Evolutionary conservation across 2,113 vertebrate genomes (phyloP).

Genomic region (Chloebia gouldiae): DNA sequence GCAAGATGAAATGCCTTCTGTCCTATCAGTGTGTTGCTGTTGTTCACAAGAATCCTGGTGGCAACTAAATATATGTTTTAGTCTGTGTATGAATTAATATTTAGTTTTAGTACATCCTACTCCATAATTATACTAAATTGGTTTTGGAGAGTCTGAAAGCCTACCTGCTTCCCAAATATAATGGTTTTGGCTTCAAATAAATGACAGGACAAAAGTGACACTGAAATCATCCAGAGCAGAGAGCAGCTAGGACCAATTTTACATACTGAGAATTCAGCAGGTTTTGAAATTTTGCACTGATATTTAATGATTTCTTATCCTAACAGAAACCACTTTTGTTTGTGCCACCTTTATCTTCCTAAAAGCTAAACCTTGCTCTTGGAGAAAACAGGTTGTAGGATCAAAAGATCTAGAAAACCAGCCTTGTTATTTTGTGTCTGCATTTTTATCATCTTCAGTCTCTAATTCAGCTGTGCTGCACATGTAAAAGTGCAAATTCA

Average conservation of each 20-base stretch:
- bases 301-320: neutral
- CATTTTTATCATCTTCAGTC: neutral
- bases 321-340: neutral
- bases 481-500: neutral
- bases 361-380: neutral
- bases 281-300: neutral
- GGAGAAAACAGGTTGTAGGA: neutral
- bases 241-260: neutral
- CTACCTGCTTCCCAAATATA: neutral
- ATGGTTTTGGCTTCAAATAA: neutral
- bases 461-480: neutral
- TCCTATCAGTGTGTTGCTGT: neutral
- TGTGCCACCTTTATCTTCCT: neutral
- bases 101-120: neutral
- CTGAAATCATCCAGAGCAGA: neutral
- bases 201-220: neutral
- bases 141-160: neutral
- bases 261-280: neutral
- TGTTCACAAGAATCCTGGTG: neutral
- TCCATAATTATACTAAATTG: neutral
- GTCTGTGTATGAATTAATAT: neutral
- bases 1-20: neutral
- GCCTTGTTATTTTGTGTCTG: neutral
- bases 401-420: neutral
- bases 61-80: neutral